Evolutionary conservation across 2,113 vertebrate genomes (phyloP).

Genomic region (Podarcis muralis): DNA sequence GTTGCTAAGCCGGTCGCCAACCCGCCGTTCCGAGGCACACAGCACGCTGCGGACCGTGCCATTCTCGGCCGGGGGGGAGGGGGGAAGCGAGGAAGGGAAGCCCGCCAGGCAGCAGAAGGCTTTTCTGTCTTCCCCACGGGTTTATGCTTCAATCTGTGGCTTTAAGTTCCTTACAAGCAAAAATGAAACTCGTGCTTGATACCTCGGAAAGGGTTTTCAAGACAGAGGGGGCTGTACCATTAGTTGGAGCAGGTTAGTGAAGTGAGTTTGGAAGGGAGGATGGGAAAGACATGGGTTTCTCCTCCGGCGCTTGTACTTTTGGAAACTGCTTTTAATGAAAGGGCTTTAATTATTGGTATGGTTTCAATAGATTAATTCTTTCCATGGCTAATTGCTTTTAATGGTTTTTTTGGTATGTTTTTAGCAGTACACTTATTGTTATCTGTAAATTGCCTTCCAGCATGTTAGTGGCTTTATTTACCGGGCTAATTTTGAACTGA

Average conservation of each 20-base stretch:
- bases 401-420: too few relatives aligned
- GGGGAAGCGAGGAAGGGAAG: neutral
- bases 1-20: constrained; percentile 22
- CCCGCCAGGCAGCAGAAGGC: neutral
- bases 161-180: too few relatives aligned
- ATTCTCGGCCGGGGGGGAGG: neutral
- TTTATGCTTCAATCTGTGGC: too few relatives aligned
- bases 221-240: neutral
- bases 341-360: too few relatives aligned
- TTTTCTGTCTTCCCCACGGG: neutral
- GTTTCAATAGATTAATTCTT: too few relatives aligned
- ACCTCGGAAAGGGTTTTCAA: too few relatives aligned
- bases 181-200: too few relatives aligned
- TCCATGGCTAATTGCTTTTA: too few relatives aligned
- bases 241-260: neutral
- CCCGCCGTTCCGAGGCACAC: neutral
- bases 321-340: too few relatives aligned
- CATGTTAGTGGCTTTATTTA: neutral
- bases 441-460: neutral
- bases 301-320: neutral
- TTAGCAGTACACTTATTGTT: too few relatives aligned
- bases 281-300: neutral
- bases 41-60: neutral
- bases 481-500: neutral
- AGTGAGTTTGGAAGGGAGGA: neutral